phyloP scores from a whole-genome alignment of 1,140 invertebrate species.

The Apis cerana region DNA sequence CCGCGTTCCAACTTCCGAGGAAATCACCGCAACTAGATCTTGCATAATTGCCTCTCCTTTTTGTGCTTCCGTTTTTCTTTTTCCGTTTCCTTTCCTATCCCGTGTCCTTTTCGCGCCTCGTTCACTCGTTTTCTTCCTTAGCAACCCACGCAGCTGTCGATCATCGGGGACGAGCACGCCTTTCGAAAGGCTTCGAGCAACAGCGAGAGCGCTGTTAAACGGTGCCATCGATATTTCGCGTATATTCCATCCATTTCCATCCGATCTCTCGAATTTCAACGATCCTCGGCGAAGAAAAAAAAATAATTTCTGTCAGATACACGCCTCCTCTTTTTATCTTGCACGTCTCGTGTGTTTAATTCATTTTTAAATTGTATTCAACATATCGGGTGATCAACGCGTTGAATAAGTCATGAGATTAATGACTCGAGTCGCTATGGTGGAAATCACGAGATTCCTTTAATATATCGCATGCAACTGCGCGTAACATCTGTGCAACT shows the following conservation, averaged over 20 bases:
- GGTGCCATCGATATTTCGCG: constrained; percentile 29
- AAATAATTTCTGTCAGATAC: background rate
- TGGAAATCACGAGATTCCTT: background rate
- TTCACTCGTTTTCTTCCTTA: constrained; percentile 5
- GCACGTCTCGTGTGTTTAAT: background rate
- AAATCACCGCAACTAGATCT: constrained; percentile 45
- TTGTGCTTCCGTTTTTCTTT: background rate
- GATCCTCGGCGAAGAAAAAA: background rate
- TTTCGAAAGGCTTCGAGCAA: constrained; percentile 21
- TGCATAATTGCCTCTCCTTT: constrained; percentile 26
- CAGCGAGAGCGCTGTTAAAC: background rate
- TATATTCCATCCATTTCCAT: background rate
- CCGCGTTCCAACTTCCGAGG: constrained; percentile 49
- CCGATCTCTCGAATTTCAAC: constrained; percentile 8
- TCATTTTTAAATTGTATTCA: background rate
- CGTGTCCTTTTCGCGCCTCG: background rate
- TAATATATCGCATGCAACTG: constrained; percentile 24
- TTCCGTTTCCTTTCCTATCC: background rate
- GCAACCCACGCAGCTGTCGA: constrained; percentile 38
- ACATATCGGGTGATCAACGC: background rate
- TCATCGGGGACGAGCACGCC: constrained; percentile 3
- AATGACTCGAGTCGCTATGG: background rate
- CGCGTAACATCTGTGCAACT: constrained; percentile 19
- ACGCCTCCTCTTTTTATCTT: background rate
- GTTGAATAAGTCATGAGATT: background rate